Evolutionary conservation across 2,888 invertebrate species (phyloP), one percentile per base, ranked within the genome.

Genomic region (Conus canariensis): DNA sequence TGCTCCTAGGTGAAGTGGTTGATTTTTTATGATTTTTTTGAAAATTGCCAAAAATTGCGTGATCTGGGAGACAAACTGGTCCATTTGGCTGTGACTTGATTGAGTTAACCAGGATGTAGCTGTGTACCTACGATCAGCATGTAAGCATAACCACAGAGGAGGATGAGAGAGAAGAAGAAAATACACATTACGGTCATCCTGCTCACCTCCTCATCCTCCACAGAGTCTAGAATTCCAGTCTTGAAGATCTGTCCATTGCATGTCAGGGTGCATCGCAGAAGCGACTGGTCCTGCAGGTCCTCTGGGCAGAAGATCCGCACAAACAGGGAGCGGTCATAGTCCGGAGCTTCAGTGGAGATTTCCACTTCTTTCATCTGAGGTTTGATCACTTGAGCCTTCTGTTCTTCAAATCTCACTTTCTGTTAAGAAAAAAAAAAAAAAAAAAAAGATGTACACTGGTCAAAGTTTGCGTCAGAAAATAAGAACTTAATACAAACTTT

Each of bases 261-360:
- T 56, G 94, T 94, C 9, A 96, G 90, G 14, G 94, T 94, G 92
- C 95, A 96, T 88, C 94, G 94, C n/a, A 96, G 85, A 14, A 95
- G 94, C 58, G 88, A 82, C 89, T 90, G 87, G 85, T 94, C 92
- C 45, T 93, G 93, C 88, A 96, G 92, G 16, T 94, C 95, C 16
- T 95, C 93, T 6, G 96, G 96, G 22, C 93, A 93, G 91, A 93
- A 95, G 70, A 95, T 93, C 74, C 95, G 91, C 12, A 96, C 92
- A 90, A 94, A 94, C 70, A 96, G 93, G 89, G 92, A 94, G 30
- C 94, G 90, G 67, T 95, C 95, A 92, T 94, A 95, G n/a, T 95
- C 94, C 8, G 95, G 95, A 70, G 95, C 95, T 22, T 93, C 92
- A 5, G 96, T 96, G 94, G 94, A 95, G 1, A 93, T 92, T 45